Percentiles rank a stretch among this genome's conserved stretches.
phyloP scores from a whole-genome alignment of 2,797 vertebrate genomes.

The Vipera ursinii region DNA sequence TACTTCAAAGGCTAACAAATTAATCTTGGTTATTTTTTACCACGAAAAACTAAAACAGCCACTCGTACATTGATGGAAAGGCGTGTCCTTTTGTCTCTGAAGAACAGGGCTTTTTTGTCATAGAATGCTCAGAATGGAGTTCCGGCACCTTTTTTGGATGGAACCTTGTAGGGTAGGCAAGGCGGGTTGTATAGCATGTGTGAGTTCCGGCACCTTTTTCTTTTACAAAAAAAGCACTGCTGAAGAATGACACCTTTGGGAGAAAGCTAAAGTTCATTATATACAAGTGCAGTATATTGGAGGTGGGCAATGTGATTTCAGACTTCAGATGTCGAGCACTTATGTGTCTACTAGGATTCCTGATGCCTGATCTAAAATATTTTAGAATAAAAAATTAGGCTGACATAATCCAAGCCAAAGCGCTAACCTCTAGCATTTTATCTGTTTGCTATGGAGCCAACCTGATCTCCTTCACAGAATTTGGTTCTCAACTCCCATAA shows the following conservation, averaged over 20 bases:
- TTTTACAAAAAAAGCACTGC: no score
- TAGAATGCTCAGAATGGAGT: no score
- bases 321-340: background rate
- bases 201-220: no score
- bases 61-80: background rate
- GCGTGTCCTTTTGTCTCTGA: background rate
- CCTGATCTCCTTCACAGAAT: background rate
- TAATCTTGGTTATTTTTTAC: background rate
- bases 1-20: background rate
- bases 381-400: background rate
- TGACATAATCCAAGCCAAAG: background rate
- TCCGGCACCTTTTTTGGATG: no score
- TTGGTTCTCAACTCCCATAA: background rate
- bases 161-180: no score
- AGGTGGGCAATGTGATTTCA: background rate
- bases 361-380: background rate
- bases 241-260: background rate
- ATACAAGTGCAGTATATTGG: background rate
- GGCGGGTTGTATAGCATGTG: no score
- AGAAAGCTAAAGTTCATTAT: background rate
- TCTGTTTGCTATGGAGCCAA: background rate
- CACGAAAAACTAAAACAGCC: background rate
- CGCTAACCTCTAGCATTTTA: background rate
- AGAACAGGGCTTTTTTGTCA: background rate
- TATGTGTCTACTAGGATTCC: background rate